Evolutionary conservation across 2,113 vertebrate genomes (phyloP), one percentile per base, ranked within the genome.

Genomic region (Columbina picui): DNA sequence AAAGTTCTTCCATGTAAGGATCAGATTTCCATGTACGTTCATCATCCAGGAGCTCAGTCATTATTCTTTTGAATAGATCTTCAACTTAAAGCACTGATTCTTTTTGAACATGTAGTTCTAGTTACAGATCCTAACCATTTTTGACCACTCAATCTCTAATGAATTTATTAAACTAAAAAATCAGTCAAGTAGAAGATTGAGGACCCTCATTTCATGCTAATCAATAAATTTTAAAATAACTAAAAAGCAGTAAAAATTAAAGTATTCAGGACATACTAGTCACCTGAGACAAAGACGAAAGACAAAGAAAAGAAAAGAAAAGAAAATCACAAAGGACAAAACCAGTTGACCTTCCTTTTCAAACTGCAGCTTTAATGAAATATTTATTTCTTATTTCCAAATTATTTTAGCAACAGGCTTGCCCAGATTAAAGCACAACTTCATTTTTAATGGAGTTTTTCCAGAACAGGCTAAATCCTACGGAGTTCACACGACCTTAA

Each of bases 231-330:
- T 41, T n/a, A 70, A 12, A 71, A 1, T 36, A 64, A 82, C 8
- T 49, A 47, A 74, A 60, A 80, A 7, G 13, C 59, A 14, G 20
- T 41, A 52, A 87, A 59, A 77, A 20, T 2, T 53, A 12, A 0
- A 0, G 49, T 45, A 29, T 10, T 34, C 9, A 47, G 8, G 32
- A 67, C 1, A 1, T 9, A 68, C 4, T 26, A 38, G 19, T 29
- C 59, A 55, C 15, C 29, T n/a, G n/a, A n/a, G n/a, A n/a, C n/a
- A n/a, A n/a, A n/a, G n/a, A n/a, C n/a, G n/a, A n/a, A n/a, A n/a
- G n/a, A n/a, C n/a, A n/a, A n/a, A n/a, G n/a, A n/a, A n/a, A n/a
- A n/a, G n/a, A n/a, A n/a, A n/a, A n/a, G n/a, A 36, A 34, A 80
- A 83, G 4, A 70, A 77, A 53, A 65, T 32, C 1, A 49, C 14